Percentiles rank a stretch among this genome's conserved stretches.
phyloP scores from a whole-genome alignment of 2,113 vertebrate genomes.

The Oncorhynchus clarkii region DNA sequence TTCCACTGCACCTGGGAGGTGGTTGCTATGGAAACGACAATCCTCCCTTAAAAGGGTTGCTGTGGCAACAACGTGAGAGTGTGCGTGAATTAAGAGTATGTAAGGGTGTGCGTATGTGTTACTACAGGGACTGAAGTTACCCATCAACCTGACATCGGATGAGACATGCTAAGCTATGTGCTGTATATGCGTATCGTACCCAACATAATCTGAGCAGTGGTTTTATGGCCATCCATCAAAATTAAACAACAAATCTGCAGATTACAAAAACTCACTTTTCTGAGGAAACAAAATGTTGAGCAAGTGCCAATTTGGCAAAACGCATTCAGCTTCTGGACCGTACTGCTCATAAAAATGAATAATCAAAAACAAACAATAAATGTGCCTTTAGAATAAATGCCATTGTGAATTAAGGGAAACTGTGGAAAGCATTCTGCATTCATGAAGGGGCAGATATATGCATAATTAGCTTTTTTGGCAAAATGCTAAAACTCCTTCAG shows the following conservation, averaged over 20 bases:
- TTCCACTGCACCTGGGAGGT: slow-evolving; percentile 21
- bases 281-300: slow-evolving; percentile 23
- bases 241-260: slow-evolving; percentile 51
- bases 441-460: neutral
- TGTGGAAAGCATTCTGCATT: slow-evolving; percentile 4
- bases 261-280: slow-evolving; percentile 25
- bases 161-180: neutral
- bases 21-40: slow-evolving; percentile 59
- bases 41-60: slow-evolving; percentile 38
- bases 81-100: neutral
- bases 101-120: slow-evolving; percentile 20
- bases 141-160: neutral
- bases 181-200: neutral
- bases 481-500: slow-evolving; percentile 2
- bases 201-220: too few relatives aligned
- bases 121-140: too few relatives aligned
- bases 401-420: slow-evolving; percentile 43
- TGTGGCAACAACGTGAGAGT: slow-evolving; percentile 52
- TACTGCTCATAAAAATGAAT: slow-evolving; percentile 35
- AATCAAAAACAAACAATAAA: slow-evolving; percentile 31
- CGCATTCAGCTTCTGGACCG: slow-evolving; percentile 25
- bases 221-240: slow-evolving; percentile 7
- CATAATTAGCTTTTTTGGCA: slow-evolving; percentile 9
- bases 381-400: slow-evolving; percentile 54
- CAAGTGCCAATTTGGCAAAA: slow-evolving; percentile 53